Evolutionary conservation across 2,888 invertebrate genomes (phyloP), one percentile per base, ranked within the genome.

Genomic region (Celastrina argiolus): DNA sequence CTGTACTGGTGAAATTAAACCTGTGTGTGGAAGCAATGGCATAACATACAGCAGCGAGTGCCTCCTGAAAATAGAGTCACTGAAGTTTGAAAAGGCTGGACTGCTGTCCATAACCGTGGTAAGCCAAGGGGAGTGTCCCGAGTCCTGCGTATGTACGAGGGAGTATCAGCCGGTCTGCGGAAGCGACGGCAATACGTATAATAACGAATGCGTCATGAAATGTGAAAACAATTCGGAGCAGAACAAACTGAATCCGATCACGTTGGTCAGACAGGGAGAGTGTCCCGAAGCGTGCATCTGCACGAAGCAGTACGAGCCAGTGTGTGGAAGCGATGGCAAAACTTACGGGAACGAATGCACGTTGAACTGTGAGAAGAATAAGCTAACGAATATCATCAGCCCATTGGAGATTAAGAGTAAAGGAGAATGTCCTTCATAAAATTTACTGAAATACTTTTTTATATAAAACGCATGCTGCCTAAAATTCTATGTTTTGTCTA

Each of bases 261-360:
- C 61, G 4, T 14, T 36, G 22, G 22, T 39, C 16, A 61, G 18
- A 41, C 41, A 42, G 41, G 56, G 65, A 7, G 28, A 59, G 6
- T 42, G 65, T 65, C 31, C 41, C 14, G 58, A 58, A 18, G 8
- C 16, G n/a, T 72, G 72, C n/a, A 56, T 45, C 14, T 72, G 70
- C 56, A 16, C 74, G 1, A 1, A 14, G 0, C 10, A 65, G 7
- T 28, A 69, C 10, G 68, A 74, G 0, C 75, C 74, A 14, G 56
- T 79, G 1, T 81, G 81, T 63, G 79, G 73, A 3, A 78, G 71
- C 45, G 77, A 80, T 51, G 71, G 71, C 3, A 75, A 71, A 1
- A 81, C 81, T 1, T 81, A 79, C 67, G 63, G 42, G 2, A 82
- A 77, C 65, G 63, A 67, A 39, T 81, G 81, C 63, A n/a, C 66